A percentile compares a stretch with the other conserved stretches of the same genome.
These are phyloP conservation scores for Antennarius maculatus DNA, from an alignment of 2,797 vertebrate species.

Conservation along the genomic window DNA sequence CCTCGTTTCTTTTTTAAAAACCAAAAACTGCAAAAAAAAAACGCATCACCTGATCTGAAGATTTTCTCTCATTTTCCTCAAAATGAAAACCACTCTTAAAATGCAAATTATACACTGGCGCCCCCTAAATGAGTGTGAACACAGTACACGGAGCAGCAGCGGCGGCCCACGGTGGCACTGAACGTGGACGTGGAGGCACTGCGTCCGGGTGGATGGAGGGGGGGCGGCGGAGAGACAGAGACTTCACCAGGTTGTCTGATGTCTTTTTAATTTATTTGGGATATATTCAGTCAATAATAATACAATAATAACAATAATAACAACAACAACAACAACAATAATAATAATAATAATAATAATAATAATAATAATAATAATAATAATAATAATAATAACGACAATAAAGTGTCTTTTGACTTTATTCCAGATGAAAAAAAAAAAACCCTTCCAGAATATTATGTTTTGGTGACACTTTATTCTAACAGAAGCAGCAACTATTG, in stretches of 20 bases:
- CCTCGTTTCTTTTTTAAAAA: too few relatives aligned
- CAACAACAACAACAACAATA: background rate
- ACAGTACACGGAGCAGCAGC: slow-evolving; percentile 44
- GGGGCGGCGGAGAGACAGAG: background rate
- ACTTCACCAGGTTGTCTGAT: background rate
- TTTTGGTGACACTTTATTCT: slow-evolving; percentile 43
- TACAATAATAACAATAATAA: too few relatives aligned
- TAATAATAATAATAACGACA: background rate
- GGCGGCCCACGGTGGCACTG: background rate
- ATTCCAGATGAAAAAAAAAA: too few relatives aligned
- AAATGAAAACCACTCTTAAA: background rate
- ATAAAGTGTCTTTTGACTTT: background rate
- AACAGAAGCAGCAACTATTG: slow-evolving; percentile 55
- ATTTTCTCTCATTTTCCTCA: slow-evolving; percentile 8
- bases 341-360: background rate
- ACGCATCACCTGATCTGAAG: slow-evolving; percentile 27
- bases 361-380: background rate
- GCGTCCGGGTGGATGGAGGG: slow-evolving; percentile 5
- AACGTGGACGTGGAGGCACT: slow-evolving; percentile 9
- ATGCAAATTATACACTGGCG: slow-evolving; percentile 71
- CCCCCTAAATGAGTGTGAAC: slow-evolving; percentile 64
- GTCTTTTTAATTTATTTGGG: background rate
- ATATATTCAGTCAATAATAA: too few relatives aligned
- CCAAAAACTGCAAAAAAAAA: background rate
- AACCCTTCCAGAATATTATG: background rate